Base-by-base conservation (phyloP, 2,797 vertebrate species). In the Onychomys torridus region DNA sequence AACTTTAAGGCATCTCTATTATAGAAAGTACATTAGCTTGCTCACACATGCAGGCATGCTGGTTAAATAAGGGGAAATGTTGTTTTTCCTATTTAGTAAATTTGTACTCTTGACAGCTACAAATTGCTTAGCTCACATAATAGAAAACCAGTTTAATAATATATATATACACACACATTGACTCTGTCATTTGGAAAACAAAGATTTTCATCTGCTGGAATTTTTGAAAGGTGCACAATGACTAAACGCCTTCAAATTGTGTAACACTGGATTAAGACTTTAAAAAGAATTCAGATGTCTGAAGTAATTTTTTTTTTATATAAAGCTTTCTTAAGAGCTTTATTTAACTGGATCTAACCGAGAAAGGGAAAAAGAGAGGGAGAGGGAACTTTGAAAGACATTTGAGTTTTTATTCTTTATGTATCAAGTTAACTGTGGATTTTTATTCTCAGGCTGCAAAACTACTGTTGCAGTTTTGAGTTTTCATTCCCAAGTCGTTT, bases 121-220 rank as follows among this genome's bases (percentile, higher is more conserved):
- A 96, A 97, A 92, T 88, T 95, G 94, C 93, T 94, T 97, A 88
- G 91, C 95, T 97, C 94, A 98, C 92, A 97, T 73, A 97, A 92
- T 37, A 97, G 86, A 97, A 98, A 96, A 59, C 67, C 71, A 97
- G 89, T 96, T 98, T 97, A 95, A 97, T 95, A 97, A 97, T 57
- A 77, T 34, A 87, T 16, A 82, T 6, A n/a, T n/a, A n/a, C n/a
- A 52, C 49, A 96, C 83, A 97, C 97, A 94, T 83, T 94, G 91
- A 98, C 79, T 94, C 94, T 97, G 93, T 95, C 94, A 95, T 95
- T 97, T 96, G 69, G 34, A 75, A 97, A 95, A 79, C 27, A 75
- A 81, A 91, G 73, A 67, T n/a, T 94, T 94, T 93, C 77, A 95
- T 89, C 34, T 95, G 93, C 93, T 93, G 93, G 88, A 97, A 96